A percentile compares a stretch with the other conserved stretches of the same genome.
Conservation (phyloP, 2,113 vertebrate species). For the Lamprologus sp. region DNA sequence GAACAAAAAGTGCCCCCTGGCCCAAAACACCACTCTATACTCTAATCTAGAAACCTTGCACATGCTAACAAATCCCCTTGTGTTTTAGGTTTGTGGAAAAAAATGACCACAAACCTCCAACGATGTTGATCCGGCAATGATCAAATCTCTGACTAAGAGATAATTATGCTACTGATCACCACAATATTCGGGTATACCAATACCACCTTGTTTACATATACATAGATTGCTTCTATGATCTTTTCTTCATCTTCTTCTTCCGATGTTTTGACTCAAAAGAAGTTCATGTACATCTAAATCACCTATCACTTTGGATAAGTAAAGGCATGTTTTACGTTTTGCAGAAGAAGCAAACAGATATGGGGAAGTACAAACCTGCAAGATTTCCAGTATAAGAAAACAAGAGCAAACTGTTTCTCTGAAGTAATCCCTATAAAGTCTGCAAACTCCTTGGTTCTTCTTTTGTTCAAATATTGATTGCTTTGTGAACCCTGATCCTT, state of each 20-base stretch:
- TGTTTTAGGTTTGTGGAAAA: neutral
- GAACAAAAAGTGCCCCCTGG: neutral
- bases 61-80: neutral
- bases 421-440: constrained; percentile 1
- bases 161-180: neutral
- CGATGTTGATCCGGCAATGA: neutral
- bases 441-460: neutral
- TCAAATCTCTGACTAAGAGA: neutral
- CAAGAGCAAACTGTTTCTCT: neutral
- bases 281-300: neutral
- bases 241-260: neutral
- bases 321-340: neutral
- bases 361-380: neutral
- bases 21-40: neutral
- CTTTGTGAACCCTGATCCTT: neutral
- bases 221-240: neutral
- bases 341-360: neutral
- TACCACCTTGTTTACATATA: neutral
- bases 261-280: neutral
- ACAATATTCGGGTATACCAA: neutral
- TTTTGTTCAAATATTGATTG: neutral
- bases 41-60: neutral
- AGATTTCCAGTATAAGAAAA: neutral
- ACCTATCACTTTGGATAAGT: neutral
- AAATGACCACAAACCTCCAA: neutral